A percentile compares a stretch with the other conserved stretches of the same genome.
Conservation (phyloP, 2,797 vertebrate genomes). For the Coracias cyanogaster region DNA sequence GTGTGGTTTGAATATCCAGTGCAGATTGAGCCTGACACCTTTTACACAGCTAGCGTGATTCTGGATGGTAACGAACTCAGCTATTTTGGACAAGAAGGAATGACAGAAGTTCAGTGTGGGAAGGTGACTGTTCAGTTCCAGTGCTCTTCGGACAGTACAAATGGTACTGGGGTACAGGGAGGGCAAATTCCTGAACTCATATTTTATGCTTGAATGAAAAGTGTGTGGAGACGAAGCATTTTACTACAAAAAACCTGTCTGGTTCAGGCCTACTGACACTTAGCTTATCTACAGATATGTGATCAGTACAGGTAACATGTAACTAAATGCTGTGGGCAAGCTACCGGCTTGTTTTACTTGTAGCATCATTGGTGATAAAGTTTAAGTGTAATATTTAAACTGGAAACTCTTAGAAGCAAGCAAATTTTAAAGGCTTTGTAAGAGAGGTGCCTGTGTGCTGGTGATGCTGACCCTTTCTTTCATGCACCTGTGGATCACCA, state of each 20-base stretch:
- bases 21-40: conserved; percentile 96
- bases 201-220: conserved; percentile 90
- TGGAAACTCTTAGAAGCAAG: conserved; percentile 60
- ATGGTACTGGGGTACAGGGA: conserved; percentile 96
- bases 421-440: conserved; percentile 56
- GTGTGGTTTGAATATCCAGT: conserved; percentile 98
- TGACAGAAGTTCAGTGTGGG: conserved; percentile 98
- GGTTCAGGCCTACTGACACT: conserved; percentile 53
- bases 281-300: conserved; percentile 65
- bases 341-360: conserved; percentile 62
- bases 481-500: background rate
- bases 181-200: conserved; percentile 98
- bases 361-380: conserved; percentile 62
- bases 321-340: conserved; percentile 56
- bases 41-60: conserved; percentile 96
- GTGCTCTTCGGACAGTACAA: conserved; percentile 98
- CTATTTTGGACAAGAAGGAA: conserved; percentile 97
- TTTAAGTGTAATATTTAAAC: conserved; percentile 70
- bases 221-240: background rate
- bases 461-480: background rate
- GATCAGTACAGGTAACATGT: conserved; percentile 62
- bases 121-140: conserved; percentile 98
- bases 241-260: conserved; percentile 29
- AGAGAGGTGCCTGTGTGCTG: conserved; percentile 23
- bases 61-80: conserved; percentile 96